Evolutionary conservation across 2,113 vertebrate genomes (phyloP), one percentile per base, ranked within the genome.

Genomic region (Ptychochromis oligacanthus): DNA sequence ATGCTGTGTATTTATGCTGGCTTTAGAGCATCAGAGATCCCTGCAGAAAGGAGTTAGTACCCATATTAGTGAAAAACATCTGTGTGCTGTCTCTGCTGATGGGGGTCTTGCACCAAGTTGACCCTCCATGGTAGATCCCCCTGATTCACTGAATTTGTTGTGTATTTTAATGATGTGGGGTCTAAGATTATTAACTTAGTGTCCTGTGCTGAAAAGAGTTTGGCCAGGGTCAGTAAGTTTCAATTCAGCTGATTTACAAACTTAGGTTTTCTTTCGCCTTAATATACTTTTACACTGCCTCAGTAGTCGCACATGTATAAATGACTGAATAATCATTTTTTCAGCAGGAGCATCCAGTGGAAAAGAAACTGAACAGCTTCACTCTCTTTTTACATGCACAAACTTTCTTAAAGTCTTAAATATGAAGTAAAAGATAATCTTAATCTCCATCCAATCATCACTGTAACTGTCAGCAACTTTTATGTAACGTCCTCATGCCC

Each of bases 401-500:
- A 34, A 28, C 70, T 22, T 43, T 43, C 17, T 52, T 52, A 52
- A 20, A 4, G 17, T 61, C 55, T 56, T 72, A 52, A 13, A 83
- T 22, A 80, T 91, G 84, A 90, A 92, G 79, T 86, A 40, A 75
- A 87, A 52, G 26, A n/a, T n/a, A n/a, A n/a, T n/a, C n/a, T n/a
- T 17, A 22, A 62, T 36, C 18, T 34, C 67, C 54, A 49, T 89
- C 67, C 59, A 81, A 56, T 57, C 77, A 34, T 92, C 82, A 83
- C 88, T 85, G 86, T 91, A 85, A 81, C 75, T 79, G 34, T 65
- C 57, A 85, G 52, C 67, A 81, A 85, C 74, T 18, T 92, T 87
- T 93, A 80, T 87, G 78, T 93, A 90, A 87, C 82, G 57, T 85
- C 89, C 80, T 91, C 86, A 83, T 90, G 84, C 86, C 92, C 58